Base-by-base conservation (phyloP, 2,797 vertebrate species). In the Myripristis murdjan region DNA sequence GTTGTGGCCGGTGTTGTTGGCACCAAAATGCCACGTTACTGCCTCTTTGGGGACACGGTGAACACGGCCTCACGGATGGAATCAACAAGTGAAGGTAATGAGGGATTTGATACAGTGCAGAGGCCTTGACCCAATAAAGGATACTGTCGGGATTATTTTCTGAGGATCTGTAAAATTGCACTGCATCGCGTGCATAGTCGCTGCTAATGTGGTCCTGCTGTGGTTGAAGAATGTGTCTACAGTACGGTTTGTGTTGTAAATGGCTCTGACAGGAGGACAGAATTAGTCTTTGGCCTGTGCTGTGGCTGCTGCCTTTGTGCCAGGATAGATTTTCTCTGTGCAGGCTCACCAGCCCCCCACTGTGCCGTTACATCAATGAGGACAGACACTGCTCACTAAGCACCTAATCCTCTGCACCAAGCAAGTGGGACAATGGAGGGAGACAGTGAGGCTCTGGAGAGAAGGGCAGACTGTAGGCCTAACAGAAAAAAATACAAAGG, bases 1-100 rank as follows among this genome's bases (percentile, higher is more conserved):
- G 92, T 96, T 11, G 94, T 96, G 8, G 94, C 95, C 14, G 95
- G 95, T 61, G 95, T 95, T 11, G 95, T 95, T 63, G 95, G 95
- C 39, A 95, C 94, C 11, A 95, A 96, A 89, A 96, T 95, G 94
- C 95, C 95, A 12, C 93, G 94, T 1, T 95, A 96, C 79, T 95
- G 94, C 77, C 87, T 95, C 41, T 95, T 96, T 83, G 95, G 95
- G 14, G 95, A 95, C 81, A 95, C 95, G 0, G 95, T 95, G 28
- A 96, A 96, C 82, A 95, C 95, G 6, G 91, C 95, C 0, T 95
- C 95, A n/a, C 88, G 95, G 23, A 95, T 95, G 95, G 95, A 95
- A 78, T 95, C 95, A 59, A 95, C 93, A 16, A 95, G 95, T 81
- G 94, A 95, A 93, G 94, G 95, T 95, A 88, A 4, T 39, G 14